Base-by-base conservation (phyloP, 2,888 invertebrate genomes). In the Phyto melanocephala region DNA sequence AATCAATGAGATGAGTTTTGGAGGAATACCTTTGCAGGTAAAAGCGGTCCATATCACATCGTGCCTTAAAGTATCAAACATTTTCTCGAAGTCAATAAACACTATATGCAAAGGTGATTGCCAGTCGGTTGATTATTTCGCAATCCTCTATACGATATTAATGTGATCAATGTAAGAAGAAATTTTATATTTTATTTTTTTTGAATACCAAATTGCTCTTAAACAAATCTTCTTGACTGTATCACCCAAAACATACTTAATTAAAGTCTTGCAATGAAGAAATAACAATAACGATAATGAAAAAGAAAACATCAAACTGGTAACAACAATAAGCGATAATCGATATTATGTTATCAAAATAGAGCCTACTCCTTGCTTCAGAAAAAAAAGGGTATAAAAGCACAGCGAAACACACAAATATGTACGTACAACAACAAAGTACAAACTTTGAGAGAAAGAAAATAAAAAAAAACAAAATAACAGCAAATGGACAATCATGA, bases 261-360 rank as follows among this genome's bases (percentile, higher is more conserved):
- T 60, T 67, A 75, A 62, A 70, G 35, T 50, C 63, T 47, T 11
- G 28, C 45, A 47, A 71, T 71, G 40, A 71, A 63, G 54, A 42
- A 62, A 63, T 63, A 56, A 78, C 62, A 62, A 45, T 65, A 62
- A 70, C 52, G 54, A 56, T 37, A 63, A 75, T 67, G 42, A 50
- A n/a, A 40, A 52, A 52, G 58, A 35, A 67, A 67, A 79, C 35
- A 74, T 67, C 67, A 80, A 79, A 80, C 24, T 72, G 67, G 67
- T 62, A 70, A 63, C 63, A 70, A 63, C 63, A 74, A 81, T 79
- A 75, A 79, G 72, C 70, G 45, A 75, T 82, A 79, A 82, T 79
- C 82, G 78, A 79, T 82, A 82, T 79, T 71, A 60, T 5, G 71
- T 65, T 47, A 56, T 71, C 67, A 70, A 82, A 79, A 70, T 58